Evolutionary conservation across 1,140 invertebrate genomes (phyloP), one percentile per base, ranked within the genome.

Genomic region (Drosophila kikkawai): DNA sequence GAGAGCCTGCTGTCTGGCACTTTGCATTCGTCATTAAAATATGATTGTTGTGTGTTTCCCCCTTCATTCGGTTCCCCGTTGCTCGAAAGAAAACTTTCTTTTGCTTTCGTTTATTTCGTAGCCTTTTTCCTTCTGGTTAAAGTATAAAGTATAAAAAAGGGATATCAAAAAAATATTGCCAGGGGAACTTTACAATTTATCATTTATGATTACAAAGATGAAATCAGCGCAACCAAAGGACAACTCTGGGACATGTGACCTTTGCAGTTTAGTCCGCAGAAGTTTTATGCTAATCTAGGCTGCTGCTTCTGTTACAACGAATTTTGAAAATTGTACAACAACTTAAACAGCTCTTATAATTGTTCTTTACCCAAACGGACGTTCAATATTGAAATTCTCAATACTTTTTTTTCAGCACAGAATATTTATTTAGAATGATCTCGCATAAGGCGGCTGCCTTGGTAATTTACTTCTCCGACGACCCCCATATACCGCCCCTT

Each of bases 1-100:
- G 41, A 58, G 66, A 56, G 59, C 67, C 60, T 68, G 67, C 56
- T 63, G 68, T 57, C 58, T 74, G 68, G 22, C 48, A 32, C 57
- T 71, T 70, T 75, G 61, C 82, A 85, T 85, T 85, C 80, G 69
- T 82, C 82, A 81, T 85, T 85, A 81, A 85, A 85, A 85, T 85
- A 85, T 85, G 78, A 85, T 85, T 81, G 82, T 85, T 81, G 75
- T 85, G 69, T 81, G 19, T 85, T 47, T 79, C 71, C 78, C 78
- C 78, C 78, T 79, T 75, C 75, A 75, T 79, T 84, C 73, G 77
- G 50, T 50, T 55, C 42, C 41, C 32, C 34, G 11, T 48, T 39
- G 5, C 37, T 19, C 22, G 32, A 70, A 63, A 53, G 15, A 63
- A 75, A 75, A 81, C 51, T 56, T 79, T 80, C 61, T 74, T 79